Base-by-base conservation (phyloP, 2,888 invertebrate genomes). In the Boloria euphrosyne region DNA sequence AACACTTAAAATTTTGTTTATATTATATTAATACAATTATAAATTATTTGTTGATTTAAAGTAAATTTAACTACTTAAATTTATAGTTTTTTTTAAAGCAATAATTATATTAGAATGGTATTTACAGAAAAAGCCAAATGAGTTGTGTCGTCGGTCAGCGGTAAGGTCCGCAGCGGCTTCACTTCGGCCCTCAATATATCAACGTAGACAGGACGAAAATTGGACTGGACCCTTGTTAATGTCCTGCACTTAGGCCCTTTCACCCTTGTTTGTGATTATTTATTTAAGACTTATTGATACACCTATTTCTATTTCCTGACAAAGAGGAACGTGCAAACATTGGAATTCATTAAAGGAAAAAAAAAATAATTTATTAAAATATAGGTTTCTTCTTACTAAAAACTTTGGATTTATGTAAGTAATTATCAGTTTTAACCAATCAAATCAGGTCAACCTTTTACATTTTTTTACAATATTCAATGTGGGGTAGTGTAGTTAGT, bases 141-240 rank as follows among this genome's bases (percentile, higher is more conserved):
- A 85, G 80, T 87, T 84, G 83, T 83, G 84, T 84, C 82, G 78
- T 77, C 78, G 75, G 72, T 70, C 73, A 66, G 62, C 16, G 77
- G 74, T 74, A 78, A 75, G 73, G 74, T 70, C 76, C 74, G 76
- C 71, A 73, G 74, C 78, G 80, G 78, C 78, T 80, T 79, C 80
- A 77, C 83, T 80, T 84, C 80, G 86, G 80, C 83, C 89, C 84
- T 86, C 90, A 86, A 91, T 92, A 91, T 89, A 92, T 91, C 91
- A 91, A 88, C 82, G 85, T 80, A 84, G 91, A 91, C 91, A 90
- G 90, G 84, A 88, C 86, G 89, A 90, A 91, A 92, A 92, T 92
- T 91, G 90, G 90, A 89, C 87, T 84, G 88, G 88, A 90, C 90
- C 91, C 90, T 89, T 90, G 90, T 91, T 91, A 91, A 91, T 90